A percentile compares a stretch with the other conserved stretches of the same genome.
These are phyloP conservation scores for Drosophila repletoides DNA, from an alignment of 1,140 invertebrate genomes.

Conservation along the genomic window DNA sequence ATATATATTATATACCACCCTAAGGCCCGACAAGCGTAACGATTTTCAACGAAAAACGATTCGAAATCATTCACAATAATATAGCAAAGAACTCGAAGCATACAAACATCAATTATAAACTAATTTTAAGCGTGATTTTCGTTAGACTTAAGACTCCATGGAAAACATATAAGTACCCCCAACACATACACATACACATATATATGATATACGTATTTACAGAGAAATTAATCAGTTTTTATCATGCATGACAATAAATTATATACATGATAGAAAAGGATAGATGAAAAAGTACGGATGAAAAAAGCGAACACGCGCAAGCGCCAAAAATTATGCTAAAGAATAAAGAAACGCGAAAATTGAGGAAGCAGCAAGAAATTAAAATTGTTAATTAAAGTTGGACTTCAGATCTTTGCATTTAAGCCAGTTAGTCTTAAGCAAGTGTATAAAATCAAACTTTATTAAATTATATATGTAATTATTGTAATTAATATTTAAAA, in stretches of 20 bases:
- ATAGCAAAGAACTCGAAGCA: not conserved
- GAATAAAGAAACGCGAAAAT: slow-evolving; percentile 17
- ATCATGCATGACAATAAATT: slow-evolving; percentile 80
- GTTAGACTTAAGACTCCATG: slow-evolving; percentile 56
- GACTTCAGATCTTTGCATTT: slow-evolving; percentile 70
- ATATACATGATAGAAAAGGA: slow-evolving; percentile 54
- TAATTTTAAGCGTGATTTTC: slow-evolving; percentile 65
- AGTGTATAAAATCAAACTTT: slow-evolving; percentile 64
- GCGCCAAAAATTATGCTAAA: slow-evolving; percentile 77
- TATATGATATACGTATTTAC: slow-evolving; percentile 38
- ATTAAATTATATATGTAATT: slow-evolving; percentile 55
- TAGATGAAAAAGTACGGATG: too few species aligned
- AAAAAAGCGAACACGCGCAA: slow-evolving; percentile 39
- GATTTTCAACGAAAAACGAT: slow-evolving; percentile 44
- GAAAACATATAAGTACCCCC: slow-evolving; percentile 4
- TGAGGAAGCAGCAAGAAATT: not conserved
- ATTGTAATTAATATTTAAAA: slow-evolving; percentile 66
- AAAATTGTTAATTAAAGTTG: slow-evolving; percentile 56
- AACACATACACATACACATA: slow-evolving; percentile 19
- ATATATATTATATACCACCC: slow-evolving; percentile 15
- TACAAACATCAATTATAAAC: slow-evolving; percentile 43
- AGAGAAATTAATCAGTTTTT: slow-evolving; percentile 44
- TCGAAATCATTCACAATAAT: slow-evolving; percentile 41
- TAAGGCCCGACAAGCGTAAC: slow-evolving; percentile 52
- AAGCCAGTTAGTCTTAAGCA: slow-evolving; percentile 54